Evolutionary conservation across 2,797 vertebrate genomes (phyloP), one percentile per base, ranked within the genome.

Genomic region (Gallinago solitaria): DNA sequence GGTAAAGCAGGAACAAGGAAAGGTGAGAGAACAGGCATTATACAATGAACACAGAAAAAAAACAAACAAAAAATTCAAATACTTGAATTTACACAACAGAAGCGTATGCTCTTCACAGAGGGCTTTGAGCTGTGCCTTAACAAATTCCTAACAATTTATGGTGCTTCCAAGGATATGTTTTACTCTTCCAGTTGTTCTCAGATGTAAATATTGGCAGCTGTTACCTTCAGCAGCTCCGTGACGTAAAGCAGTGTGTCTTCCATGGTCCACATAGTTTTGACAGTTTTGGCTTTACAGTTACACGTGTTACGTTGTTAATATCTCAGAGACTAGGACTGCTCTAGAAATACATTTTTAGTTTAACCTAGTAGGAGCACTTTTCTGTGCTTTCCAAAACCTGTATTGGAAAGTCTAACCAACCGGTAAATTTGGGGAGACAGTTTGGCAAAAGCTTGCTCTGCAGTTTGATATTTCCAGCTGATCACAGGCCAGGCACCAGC

Each of bases 1-100:
- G 10, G 60, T 78, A 37, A 96, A 96, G 56, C 95, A 95, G 81
- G 97, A 98, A 71, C 97, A 97, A 83, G 95, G 81, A 96, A 97
- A 97, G 97, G 98, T 98, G 41, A 89, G 68, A 39, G 23, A 67
- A 21, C 15, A 57, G 43, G 37, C 6, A 24, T 51, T 64, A 77
- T 48, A 39, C n/a, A 45, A 3, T 68, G 19, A 48, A 87, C 28
- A 25, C 16, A 70, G 53, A 65, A 32, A 35, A 74, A 3, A 53
- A 63, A 48, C 15, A 19, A 32, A 41, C 6, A 32, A 79, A 71
- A 71, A 56, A n/a, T 48, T 76, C 20, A 76, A 45, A 70, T 57
- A 24, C 4, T 5, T 35, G 27, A 68, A 37, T 7, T 68, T 85
- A 37, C 0, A 2, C 60, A 19, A 60, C 9, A 56, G 28, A 77